phyloP scores from a whole-genome alignment of 2,113 vertebrate genomes.

The Siphamia tubifer region DNA sequence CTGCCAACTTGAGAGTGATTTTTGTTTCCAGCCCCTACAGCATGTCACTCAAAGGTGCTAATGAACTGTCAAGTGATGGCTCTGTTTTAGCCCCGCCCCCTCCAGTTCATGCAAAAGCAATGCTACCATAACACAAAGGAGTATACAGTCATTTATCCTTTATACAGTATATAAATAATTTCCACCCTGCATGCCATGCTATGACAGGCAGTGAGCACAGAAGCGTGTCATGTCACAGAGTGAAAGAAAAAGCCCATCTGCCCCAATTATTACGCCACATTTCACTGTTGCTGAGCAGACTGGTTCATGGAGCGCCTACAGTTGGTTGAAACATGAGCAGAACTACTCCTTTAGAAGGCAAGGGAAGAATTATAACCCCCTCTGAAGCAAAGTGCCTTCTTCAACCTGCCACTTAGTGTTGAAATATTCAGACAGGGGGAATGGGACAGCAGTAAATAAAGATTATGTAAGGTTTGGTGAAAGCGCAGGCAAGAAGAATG shows the following conservation, averaged over 20 bases:
- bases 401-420: background rate
- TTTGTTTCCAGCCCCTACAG: background rate
- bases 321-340: background rate
- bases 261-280: background rate
- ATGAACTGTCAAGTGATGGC: background rate
- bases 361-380: slow-evolving; percentile 22
- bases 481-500: background rate
- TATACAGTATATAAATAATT: background rate
- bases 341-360: background rate
- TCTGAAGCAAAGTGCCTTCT: slow-evolving; percentile 6
- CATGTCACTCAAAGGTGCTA: background rate
- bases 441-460: background rate
- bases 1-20: background rate
- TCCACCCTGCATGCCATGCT: background rate
- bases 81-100: too few species aligned
- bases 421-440: slow-evolving; percentile 3
- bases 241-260: slow-evolving; percentile 6
- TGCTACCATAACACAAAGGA: slow-evolving; percentile 9
- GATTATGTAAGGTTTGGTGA: slow-evolving; percentile 4
- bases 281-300: slow-evolving; percentile 23
- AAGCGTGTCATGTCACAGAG: background rate
- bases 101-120: too few species aligned
- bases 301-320: background rate
- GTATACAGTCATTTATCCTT: slow-evolving; percentile 3
- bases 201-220: background rate